Evolutionary conservation across 1,140 invertebrate genomes (phyloP).

Genomic region (Saccostrea echinata): DNA sequence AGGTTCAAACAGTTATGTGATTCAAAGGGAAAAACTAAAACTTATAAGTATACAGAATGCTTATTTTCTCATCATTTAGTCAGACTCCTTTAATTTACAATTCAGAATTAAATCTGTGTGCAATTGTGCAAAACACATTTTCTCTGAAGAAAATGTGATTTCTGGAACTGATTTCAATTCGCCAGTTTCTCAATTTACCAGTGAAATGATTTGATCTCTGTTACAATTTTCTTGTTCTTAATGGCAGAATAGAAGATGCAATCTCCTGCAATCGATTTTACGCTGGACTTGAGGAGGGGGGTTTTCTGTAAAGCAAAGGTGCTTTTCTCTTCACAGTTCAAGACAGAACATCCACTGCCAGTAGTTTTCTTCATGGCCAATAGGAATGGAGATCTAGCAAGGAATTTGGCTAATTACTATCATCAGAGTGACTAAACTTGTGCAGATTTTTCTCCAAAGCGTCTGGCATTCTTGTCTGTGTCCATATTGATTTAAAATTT

Average conservation of each 20-base stretch:
- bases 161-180: not conserved
- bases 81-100: not conserved
- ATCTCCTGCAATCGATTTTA: slow-evolving; percentile 18
- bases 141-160: not conserved
- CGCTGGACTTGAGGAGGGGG: not conserved
- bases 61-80: not conserved
- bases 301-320: not conserved
- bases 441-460: not conserved
- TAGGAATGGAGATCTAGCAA: slow-evolving; percentile 1
- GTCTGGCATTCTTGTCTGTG: slow-evolving; percentile 18
- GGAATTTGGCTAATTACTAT: slow-evolving; percentile 25
- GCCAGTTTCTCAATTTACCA: not conserved
- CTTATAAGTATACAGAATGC: not conserved
- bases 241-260: slow-evolving; percentile 17
- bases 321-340: not conserved
- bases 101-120: not conserved
- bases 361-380: not conserved
- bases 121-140: not conserved
- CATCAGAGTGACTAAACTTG: slow-evolving; percentile 17
- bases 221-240: slow-evolving; percentile 5
- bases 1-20: not conserved
- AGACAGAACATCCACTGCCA: slow-evolving; percentile 12
- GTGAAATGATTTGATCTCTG: slow-evolving; percentile 4
- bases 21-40: not conserved
- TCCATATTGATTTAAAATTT: not conserved